Evolutionary conservation across 2,888 invertebrate species (phyloP), one percentile per base, ranked within the genome.

Genomic region (Galerucella calmariensis): DNA sequence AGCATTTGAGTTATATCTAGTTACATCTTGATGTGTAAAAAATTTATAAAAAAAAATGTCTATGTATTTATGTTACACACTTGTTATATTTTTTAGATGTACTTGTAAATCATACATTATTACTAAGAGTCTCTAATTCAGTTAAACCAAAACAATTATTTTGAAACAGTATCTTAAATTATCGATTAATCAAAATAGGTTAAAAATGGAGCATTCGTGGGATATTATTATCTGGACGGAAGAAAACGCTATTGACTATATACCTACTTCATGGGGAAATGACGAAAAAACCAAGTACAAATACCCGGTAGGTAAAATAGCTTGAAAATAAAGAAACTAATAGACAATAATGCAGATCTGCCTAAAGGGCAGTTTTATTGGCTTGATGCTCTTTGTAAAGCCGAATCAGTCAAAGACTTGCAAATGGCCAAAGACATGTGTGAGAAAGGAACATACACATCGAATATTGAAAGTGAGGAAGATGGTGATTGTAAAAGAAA

Each of bases 1-100:
- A 65, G 65, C 65, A 65, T 65, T 65, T 66, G 66, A 66, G 51
- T 66, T 66, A 66, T n/a, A n/a, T n/a, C n/a, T n/a, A n/a, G n/a
- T 14, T 66, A 51, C 66, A 48, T 24, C 66, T 66, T 66, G 66
- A 66, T 66, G 24, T 66, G 66, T 66, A 24, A 66, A 66, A 66
- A 48, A 66, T 14, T 48, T 66, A 51, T 66, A n/a, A n/a, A 48
- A 24, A 24, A 66, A 66, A 66, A 66, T 48, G 48, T 48, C 51
- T 48, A 66, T 48, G 48, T 66, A 51, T 48, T 48, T 66, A 66
- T 16, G 51, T 48, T 48, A 66, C 2, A 65, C 65, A 65, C 65
- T 46, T 65, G 51, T 67, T 51, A 14, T n/a, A 35, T 35, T 53
- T 67, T 67, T 53, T 51, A 67, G 27, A 27, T 46, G 20, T 66